phyloP scores from a whole-genome alignment of 2,797 vertebrate genomes.

The Phaenicophaeus curvirostris region DNA sequence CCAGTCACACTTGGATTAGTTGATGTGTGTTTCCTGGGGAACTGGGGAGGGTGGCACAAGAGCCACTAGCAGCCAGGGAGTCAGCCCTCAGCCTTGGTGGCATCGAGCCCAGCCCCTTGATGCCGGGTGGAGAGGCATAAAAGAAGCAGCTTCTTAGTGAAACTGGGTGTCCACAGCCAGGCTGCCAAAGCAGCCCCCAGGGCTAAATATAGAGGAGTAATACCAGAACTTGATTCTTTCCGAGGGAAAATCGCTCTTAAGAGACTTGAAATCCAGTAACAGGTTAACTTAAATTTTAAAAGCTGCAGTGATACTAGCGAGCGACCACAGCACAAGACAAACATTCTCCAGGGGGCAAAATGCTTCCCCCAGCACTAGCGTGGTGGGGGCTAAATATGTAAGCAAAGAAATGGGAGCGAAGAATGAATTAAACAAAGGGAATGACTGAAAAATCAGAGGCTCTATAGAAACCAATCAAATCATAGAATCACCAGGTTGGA shows the following conservation, averaged over 20 bases:
- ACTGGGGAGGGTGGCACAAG: background rate
- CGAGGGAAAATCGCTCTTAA: background rate
- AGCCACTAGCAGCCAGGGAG: background rate
- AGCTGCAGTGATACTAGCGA: background rate
- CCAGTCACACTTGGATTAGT: accelerated
- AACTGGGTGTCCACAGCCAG: background rate
- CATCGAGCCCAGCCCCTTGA: accelerated
- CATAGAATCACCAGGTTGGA: no score
- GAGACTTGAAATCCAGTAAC: background rate
- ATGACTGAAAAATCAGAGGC: background rate
- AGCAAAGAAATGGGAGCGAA: background rate
- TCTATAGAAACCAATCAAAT: background rate
- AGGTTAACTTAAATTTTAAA: background rate
- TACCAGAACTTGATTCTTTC: background rate
- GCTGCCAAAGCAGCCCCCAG: background rate
- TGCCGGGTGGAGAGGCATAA: accelerated
- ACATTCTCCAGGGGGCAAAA: background rate
- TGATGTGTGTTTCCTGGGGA: accelerated
- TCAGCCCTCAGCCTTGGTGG: background rate
- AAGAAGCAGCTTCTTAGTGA: background rate
- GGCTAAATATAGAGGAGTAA: background rate
- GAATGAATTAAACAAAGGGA: background rate
- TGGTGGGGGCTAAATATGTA: background rate
- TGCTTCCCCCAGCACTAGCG: background rate
- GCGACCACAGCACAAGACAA: background rate